phyloP scores from a whole-genome alignment of 2,888 invertebrate genomes.

The Drosophila austrosaltans region DNA sequence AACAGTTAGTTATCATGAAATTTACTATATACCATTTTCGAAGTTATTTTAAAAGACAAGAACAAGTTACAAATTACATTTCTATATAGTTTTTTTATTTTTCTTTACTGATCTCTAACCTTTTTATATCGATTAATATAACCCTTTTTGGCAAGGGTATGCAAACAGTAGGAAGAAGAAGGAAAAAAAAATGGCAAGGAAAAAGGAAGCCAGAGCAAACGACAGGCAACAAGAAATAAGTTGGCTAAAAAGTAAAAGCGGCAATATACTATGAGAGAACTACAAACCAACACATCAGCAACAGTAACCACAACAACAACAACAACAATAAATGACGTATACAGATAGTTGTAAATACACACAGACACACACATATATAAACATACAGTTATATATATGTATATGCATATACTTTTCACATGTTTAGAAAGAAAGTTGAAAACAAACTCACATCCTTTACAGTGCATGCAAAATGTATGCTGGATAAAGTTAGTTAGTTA shows the following conservation, averaged over 20 bases:
- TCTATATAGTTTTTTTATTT: no score
- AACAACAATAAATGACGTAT: constrained; percentile 13
- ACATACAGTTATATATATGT: constrained; percentile 3
- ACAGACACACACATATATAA: constrained; percentile 16
- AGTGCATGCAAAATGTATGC: constrained; percentile 24
- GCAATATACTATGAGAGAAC: constrained; percentile 13
- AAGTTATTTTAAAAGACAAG: no score
- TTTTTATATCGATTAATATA: background rate
- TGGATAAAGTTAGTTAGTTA: constrained; percentile 9
- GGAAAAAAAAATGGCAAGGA: no score
- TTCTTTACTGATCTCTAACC: no score
- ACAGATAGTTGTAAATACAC: constrained; percentile 20
- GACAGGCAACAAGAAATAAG: constrained; percentile 29
- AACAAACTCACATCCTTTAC: constrained; percentile 3
- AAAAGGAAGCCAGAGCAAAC: constrained; percentile 25
- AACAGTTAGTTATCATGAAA: no score
- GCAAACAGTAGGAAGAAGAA: constrained; percentile 3
- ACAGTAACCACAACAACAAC: constrained; percentile 13
- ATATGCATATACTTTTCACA: background rate
- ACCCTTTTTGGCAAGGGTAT: background rate
- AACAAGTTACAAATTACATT: no score
- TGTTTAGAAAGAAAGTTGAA: constrained; percentile 3
- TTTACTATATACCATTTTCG: no score
- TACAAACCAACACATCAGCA: constrained; percentile 10
- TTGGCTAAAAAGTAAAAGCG: constrained; percentile 25